Conservation (phyloP, 2,888 invertebrate genomes). For the Hyles lineata region DNA sequence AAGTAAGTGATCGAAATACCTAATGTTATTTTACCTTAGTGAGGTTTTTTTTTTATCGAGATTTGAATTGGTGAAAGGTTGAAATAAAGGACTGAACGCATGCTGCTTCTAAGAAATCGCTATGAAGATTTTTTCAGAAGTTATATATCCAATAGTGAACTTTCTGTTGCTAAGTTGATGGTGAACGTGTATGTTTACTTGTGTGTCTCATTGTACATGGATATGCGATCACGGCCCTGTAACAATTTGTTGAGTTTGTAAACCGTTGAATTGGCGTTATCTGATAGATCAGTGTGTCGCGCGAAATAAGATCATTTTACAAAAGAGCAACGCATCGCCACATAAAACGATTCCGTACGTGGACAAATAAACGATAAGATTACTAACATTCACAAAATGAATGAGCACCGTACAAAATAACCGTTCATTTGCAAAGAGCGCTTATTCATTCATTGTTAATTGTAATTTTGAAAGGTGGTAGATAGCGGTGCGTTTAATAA, state of each 20-base stretch:
- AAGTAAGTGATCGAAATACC: no score
- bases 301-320: slow-evolving; percentile 10
- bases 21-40: no score
- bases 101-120: no score
- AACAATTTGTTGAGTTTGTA: not conserved
- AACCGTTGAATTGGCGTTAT: slow-evolving; percentile 18
- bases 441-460: not conserved
- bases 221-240: not conserved
- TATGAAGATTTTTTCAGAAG: no score
- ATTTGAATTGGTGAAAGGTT: no score
- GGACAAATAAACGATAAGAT: slow-evolving; percentile 19
- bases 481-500: no score
- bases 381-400: not conserved
- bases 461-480: not conserved
- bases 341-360: not conserved
- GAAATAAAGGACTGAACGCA: no score
- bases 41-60: no score
- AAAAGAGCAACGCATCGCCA: not conserved
- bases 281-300: slow-evolving; percentile 20
- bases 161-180: no score
- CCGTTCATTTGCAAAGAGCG: not conserved
- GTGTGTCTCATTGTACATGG: no score
- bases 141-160: no score
- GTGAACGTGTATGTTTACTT: not conserved
- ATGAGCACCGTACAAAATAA: not conserved